Evolutionary conservation across 2,888 invertebrate species (phyloP).

Genomic region (Melinaea marsaeus): DNA sequence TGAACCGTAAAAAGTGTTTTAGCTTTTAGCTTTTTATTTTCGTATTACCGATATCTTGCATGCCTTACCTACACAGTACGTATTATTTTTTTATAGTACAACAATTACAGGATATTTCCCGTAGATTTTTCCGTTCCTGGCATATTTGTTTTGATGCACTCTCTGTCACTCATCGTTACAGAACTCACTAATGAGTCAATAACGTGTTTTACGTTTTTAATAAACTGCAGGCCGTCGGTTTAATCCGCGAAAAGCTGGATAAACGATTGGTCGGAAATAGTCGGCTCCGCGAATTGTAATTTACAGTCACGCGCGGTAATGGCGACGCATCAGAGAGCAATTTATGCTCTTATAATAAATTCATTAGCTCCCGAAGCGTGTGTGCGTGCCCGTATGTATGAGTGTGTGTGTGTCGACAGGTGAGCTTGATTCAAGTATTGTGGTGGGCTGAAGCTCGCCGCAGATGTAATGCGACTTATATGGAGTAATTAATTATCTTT

Average conservation of each 20-base stretch:
- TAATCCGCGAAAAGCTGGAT: constrained; percentile 56
- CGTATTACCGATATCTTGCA: neutral
- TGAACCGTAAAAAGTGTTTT: constrained; percentile 6
- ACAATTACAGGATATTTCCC: neutral
- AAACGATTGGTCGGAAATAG: constrained; percentile 60
- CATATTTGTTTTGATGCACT: constrained; percentile 25
- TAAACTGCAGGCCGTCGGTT: constrained; percentile 38
- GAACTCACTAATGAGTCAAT: constrained; percentile 25
- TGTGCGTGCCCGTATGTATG: constrained; percentile 2
- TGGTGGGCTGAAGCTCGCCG: constrained; percentile 11
- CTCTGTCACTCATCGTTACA: constrained; percentile 28
- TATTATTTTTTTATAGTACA: neutral
- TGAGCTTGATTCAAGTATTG: constrained; percentile 13
- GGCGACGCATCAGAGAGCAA: constrained; percentile 72
- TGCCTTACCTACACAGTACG: too few species aligned
- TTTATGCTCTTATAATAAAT: constrained; percentile 77
- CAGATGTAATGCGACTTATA: constrained; percentile 18
- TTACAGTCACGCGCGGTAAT: constrained; percentile 68
- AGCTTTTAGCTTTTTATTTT: neutral
- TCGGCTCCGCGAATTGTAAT: constrained; percentile 68
- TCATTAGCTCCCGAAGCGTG: constrained; percentile 53
- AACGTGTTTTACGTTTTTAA: constrained; percentile 37
- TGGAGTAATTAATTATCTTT: constrained; percentile 22
- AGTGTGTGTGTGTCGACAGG: constrained; percentile 18
- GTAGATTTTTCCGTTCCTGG: neutral